Percentiles rank a stretch among this genome's conserved stretches.
These are phyloP conservation scores for Hyaena hyaena DNA, from an alignment of 2,113 vertebrate genomes.

Conservation along the genomic window DNA sequence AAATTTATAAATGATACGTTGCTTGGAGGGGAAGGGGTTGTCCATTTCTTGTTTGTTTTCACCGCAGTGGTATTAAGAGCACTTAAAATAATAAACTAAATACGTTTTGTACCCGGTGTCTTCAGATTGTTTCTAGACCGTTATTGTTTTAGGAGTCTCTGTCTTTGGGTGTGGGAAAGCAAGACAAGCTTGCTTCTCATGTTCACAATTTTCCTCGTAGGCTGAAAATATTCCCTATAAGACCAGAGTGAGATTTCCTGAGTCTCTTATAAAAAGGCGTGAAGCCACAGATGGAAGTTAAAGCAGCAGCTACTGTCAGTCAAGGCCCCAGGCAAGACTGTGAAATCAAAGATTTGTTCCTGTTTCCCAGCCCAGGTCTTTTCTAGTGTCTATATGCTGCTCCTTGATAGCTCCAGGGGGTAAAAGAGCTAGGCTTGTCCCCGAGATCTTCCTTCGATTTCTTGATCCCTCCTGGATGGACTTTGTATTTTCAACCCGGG, in stretches of 20 bases:
- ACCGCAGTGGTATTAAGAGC: background rate
- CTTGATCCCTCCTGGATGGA: background rate
- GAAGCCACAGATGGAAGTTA: slow-evolving; percentile 70
- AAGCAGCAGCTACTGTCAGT: slow-evolving; percentile 69
- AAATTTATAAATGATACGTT: slow-evolving; percentile 33
- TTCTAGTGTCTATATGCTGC: background rate
- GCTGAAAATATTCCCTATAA: slow-evolving; percentile 60
- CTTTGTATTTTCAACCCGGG: background rate
- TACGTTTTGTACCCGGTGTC: background rate
- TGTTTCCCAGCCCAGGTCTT: background rate
- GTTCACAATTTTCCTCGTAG: slow-evolving; percentile 53
- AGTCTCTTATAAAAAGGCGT: slow-evolving; percentile 65
- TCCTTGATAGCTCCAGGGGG: background rate
- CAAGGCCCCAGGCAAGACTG: slow-evolving; percentile 66
- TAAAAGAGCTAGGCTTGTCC: slow-evolving; percentile 5
- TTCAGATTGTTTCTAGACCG: background rate
- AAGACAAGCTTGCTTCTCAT: slow-evolving; percentile 56
- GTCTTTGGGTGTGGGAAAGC: slow-evolving; percentile 64
- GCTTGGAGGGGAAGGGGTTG: background rate
- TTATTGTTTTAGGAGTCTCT: slow-evolving; percentile 24
- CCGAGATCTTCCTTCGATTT: slow-evolving; percentile 21
- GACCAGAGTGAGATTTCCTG: slow-evolving; percentile 47
- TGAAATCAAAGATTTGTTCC: slow-evolving; percentile 74
- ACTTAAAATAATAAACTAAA: slow-evolving; percentile 36
- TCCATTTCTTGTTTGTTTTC: background rate